A percentile compares a stretch with the other conserved stretches of the same genome.
Evolutionary conservation across 2,888 invertebrate genomes (phyloP).

Genomic region (Melinopterus prodromus): DNA sequence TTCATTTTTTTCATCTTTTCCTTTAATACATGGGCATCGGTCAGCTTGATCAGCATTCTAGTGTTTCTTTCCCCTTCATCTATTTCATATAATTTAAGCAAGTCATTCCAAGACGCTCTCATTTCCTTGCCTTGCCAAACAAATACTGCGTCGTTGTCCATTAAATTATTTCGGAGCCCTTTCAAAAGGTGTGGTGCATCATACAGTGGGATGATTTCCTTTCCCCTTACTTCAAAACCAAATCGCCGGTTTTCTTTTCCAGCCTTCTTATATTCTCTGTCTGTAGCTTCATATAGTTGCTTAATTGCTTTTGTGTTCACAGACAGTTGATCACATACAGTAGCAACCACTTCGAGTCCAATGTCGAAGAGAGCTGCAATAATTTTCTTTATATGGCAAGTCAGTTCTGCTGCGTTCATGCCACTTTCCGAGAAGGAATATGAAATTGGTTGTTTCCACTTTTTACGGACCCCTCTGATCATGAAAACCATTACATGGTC

Average conservation of each 20-base stretch:
- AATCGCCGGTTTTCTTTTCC: constrained; percentile 8
- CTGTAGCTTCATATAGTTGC: constrained; percentile 19
- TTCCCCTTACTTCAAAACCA: too few relatives aligned
- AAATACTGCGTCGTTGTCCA: constrained; percentile 24
- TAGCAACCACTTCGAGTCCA: too few relatives aligned
- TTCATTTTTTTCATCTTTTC: constrained; percentile 38
- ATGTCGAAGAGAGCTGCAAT: too few relatives aligned
- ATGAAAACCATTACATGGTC: constrained; percentile 36
- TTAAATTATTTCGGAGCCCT: constrained; percentile 34
- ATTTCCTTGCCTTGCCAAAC: neutral
- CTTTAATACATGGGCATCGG: constrained; percentile 31
- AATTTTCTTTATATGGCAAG: too few relatives aligned
- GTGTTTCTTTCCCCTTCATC: constrained; percentile 30
- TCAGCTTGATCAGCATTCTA: constrained; percentile 28
- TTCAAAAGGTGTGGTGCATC: too few relatives aligned
- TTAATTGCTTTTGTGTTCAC: constrained; percentile 38
- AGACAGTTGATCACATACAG: too few relatives aligned
- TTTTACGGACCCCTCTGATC: too few relatives aligned
- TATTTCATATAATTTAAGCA: constrained; percentile 31
- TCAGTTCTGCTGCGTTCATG: too few relatives aligned
- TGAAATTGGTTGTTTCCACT: too few relatives aligned
- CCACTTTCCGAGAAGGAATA: too few relatives aligned
- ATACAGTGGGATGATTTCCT: too few relatives aligned
- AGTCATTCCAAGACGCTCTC: constrained; percentile 30
- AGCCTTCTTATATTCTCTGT: neutral